Base-by-base conservation (phyloP, 1,140 invertebrate species). In the Homalodisca vitripennis region DNA sequence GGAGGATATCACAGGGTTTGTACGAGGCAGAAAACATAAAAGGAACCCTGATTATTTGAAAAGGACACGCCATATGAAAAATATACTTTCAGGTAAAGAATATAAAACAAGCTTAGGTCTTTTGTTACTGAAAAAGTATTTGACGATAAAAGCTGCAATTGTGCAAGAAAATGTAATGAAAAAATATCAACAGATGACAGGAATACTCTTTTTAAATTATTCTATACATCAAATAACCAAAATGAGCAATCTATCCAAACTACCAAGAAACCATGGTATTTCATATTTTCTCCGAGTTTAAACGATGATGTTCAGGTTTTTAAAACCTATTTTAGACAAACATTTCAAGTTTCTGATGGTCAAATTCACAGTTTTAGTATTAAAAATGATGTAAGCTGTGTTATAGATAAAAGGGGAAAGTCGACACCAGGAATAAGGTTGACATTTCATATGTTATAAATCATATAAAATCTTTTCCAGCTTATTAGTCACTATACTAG, bases 401-500 rank as follows among this genome's bases (percentile, higher is more conserved):
- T 71, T 41, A 27, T 47, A 67, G 70, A 71, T 71, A 26, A 60
- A 24, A 53, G 70, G 51, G 55, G 55, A 20, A 3, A 53, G 22
- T 60, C 14, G 60, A 29, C 46, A 47, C 30, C 70, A 62, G 62
- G 70, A 22, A 71, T 67, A 71, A 71, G 57, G 62, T 71, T 55
- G 66, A 71, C 67, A 47, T 60, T 27, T 62, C 65, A 62, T 32
- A 71, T 69, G 60, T 71, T 71, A 57, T 71, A 68, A 71, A 68
- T 32, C 70, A n/a, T n/a, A n/a, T n/a, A n/a, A 72, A 68, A 32
- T 70, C 22, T 57, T 72, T 72, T 72, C 71, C 66, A 46, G 69
- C 60, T 27, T 70, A 70, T 46, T 64, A 70, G 66, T 32, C 71
- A 72, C 46, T 72, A 72, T 32, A 75, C 80, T 0, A 77, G 77